These are phyloP conservation scores for Brachyistius frenatus DNA, from an alignment of 2,113 vertebrate genomes.

Conservation along the genomic window DNA sequence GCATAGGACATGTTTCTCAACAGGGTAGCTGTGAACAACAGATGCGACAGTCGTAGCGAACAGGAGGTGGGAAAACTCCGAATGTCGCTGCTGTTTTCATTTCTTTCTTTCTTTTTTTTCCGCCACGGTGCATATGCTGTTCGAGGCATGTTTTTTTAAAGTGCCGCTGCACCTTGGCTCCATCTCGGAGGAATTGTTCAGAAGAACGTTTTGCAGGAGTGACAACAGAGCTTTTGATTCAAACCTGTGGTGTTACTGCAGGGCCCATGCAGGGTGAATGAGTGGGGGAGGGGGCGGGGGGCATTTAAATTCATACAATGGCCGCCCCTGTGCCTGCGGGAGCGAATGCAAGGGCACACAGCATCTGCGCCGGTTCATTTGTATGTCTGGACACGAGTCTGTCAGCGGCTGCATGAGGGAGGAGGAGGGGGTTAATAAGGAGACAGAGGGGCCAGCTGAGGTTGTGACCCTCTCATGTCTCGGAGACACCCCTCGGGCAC, in stretches of 20 bases:
- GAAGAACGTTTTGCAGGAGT: background rate
- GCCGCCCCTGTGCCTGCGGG: background rate
- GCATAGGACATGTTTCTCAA: slow-evolving; percentile 24
- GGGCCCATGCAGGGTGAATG: slow-evolving; percentile 32
- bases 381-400: slow-evolving; percentile 10
- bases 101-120: background rate
- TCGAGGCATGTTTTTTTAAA: slow-evolving; percentile 2
- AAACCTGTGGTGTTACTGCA: slow-evolving; percentile 30
- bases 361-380: slow-evolving; percentile 42
- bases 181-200: background rate
- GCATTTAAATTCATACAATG: slow-evolving; percentile 25
- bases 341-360: background rate
- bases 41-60: background rate
- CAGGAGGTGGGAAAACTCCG: slow-evolving; percentile 26
- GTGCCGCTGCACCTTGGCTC: background rate
- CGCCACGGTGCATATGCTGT: background rate
- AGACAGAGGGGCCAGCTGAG: slow-evolving; percentile 19
- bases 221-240: slow-evolving; percentile 42
- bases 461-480: slow-evolving; percentile 24
- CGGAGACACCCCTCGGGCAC: background rate
- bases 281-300: slow-evolving; percentile 14
- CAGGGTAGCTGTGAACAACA: slow-evolving; percentile 47
- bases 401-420: background rate
- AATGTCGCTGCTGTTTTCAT: slow-evolving; percentile 1
- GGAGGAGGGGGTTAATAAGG: slow-evolving; percentile 34